phyloP scores from a whole-genome alignment of 2,888 invertebrate species.

The Lamproptera curius region DNA sequence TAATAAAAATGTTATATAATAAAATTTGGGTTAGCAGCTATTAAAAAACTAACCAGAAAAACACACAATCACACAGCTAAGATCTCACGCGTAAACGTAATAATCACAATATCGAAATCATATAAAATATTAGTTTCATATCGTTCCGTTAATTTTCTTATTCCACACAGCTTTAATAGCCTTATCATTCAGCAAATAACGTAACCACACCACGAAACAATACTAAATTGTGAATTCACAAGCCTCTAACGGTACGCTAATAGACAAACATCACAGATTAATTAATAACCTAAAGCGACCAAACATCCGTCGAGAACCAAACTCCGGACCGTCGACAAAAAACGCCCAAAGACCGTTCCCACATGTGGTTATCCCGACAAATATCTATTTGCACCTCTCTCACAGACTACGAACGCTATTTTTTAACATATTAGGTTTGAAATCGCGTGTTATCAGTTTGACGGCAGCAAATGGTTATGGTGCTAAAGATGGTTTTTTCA shows the following conservation, averaged over 20 bases:
- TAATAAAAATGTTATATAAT: too few relatives aligned
- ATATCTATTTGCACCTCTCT: conserved; percentile 10
- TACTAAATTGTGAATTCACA: conserved; percentile 17
- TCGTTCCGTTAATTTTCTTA: too few relatives aligned
- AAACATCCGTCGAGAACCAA: conserved; percentile 65
- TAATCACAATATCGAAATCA: too few relatives aligned
- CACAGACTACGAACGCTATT: conserved; percentile 11
- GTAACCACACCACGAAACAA: conserved; percentile 1
- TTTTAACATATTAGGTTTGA: neutral
- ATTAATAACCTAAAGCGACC: conserved; percentile 61
- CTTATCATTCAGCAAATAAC: neutral
- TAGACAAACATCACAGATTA: conserved; percentile 55
- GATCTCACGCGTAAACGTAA: too few relatives aligned
- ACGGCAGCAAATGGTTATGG: conserved; percentile 23
- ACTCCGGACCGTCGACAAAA: conserved; percentile 55
- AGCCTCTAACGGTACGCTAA: conserved; percentile 43
- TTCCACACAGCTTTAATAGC: neutral
- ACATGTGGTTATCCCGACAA: conserved; percentile 45
- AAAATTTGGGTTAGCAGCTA: too few relatives aligned
- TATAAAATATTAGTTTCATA: too few relatives aligned
- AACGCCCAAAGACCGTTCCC: conserved; percentile 59
- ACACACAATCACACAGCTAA: too few relatives aligned
- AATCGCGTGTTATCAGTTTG: neutral
- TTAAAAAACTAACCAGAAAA: too few relatives aligned
- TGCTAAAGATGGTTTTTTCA: conserved; percentile 48